Percentiles rank a stretch among this genome's conserved stretches.
These are phyloP conservation scores for Gambelia wislizenii DNA, from an alignment of 2,797 vertebrate genomes.

Conservation along the genomic window DNA sequence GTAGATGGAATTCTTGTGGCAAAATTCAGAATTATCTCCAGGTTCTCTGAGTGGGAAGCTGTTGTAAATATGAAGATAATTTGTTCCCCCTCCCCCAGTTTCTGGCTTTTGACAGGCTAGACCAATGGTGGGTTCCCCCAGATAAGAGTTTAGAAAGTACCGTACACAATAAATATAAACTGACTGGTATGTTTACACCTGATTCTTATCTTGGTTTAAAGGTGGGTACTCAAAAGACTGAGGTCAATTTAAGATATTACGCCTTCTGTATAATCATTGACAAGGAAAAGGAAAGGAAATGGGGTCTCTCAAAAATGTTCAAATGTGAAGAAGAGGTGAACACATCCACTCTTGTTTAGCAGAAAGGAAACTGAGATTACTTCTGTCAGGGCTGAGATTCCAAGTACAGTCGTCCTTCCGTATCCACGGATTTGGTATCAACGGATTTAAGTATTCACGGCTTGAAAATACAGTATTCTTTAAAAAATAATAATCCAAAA, in stretches of 20 bases:
- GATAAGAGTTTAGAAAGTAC: not conserved
- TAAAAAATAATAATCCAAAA: too few species aligned
- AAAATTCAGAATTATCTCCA: not conserved
- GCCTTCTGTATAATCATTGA: conserved; percentile 2
- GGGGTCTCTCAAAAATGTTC: not conserved
- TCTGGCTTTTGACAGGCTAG: not conserved
- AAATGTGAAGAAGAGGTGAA: not conserved
- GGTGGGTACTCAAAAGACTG: too few species aligned
- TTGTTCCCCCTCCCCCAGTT: not conserved
- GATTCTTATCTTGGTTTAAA: not conserved
- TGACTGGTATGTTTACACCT: not conserved
- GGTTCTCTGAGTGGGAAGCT: not conserved
- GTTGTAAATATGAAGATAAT: not conserved
- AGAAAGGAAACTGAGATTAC: not conserved
- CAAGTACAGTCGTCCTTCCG: too few species aligned
- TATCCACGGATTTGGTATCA: too few species aligned
- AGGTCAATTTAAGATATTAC: not conserved
- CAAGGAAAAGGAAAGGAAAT: not conserved
- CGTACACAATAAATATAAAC: not conserved
- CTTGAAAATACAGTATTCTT: too few species aligned
- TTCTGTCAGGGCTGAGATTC: not conserved
- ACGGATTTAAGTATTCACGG: too few species aligned
- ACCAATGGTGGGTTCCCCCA: not conserved
- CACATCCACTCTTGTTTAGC: not conserved
- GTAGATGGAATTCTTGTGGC: not conserved